phyloP scores from a whole-genome alignment of 2,113 vertebrate species.

The Calypte anna region DNA sequence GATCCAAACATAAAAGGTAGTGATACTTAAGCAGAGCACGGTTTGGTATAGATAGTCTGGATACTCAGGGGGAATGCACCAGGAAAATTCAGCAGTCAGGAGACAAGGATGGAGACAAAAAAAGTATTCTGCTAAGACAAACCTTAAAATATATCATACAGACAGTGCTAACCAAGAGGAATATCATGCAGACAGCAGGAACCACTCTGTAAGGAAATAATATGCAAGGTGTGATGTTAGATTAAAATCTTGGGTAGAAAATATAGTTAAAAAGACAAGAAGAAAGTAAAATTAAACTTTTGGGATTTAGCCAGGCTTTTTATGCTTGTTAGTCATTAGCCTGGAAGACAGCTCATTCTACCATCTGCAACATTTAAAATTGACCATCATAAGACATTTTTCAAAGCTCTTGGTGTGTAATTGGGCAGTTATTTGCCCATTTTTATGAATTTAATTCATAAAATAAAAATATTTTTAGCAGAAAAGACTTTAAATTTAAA shows the following conservation, averaged over 20 bases:
- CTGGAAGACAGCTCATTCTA: background rate
- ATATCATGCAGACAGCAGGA: constrained; percentile 13
- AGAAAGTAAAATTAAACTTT: background rate
- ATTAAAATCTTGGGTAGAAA: background rate
- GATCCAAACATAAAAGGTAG: background rate
- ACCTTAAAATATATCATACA: background rate
- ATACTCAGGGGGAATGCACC: background rate
- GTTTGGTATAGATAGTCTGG: background rate
- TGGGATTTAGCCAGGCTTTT: background rate
- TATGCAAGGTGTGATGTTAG: background rate
- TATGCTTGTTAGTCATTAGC: background rate
- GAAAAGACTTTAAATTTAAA: background rate
- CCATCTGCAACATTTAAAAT: constrained; percentile 23
- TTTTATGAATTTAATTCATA: constrained; percentile 7
- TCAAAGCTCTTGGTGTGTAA: background rate
- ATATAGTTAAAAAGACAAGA: background rate
- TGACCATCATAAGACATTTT: background rate
- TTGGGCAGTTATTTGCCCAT: background rate
- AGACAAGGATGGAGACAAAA: background rate
- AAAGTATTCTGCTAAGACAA: background rate
- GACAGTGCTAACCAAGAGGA: background rate
- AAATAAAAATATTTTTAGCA: constrained; percentile 4
- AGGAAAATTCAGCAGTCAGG: background rate
- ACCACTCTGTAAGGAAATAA: background rate
- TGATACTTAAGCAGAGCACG: background rate